phyloP scores from a whole-genome alignment of 2,888 invertebrate species.

The Cryptus viduatorius region DNA sequence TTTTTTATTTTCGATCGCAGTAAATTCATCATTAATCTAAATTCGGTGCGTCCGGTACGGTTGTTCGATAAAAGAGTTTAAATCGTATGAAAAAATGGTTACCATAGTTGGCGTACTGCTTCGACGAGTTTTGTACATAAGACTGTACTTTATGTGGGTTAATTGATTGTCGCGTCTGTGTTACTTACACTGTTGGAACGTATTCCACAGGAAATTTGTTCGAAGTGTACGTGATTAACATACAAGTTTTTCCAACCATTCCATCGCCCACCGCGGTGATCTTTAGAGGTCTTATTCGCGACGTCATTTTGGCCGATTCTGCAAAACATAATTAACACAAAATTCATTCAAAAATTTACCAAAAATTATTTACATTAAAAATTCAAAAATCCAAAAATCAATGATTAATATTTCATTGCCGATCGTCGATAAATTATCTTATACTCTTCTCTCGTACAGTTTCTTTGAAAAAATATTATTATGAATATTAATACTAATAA shows the following conservation, averaged over 20 bases:
- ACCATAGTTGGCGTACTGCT: background rate
- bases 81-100: background rate
- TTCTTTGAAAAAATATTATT: no score
- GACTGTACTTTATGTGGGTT: slow-evolving; percentile 49
- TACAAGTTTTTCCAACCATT: slow-evolving; percentile 96
- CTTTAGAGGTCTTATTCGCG: slow-evolving; percentile 89
- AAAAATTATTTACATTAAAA: background rate
- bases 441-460: no score
- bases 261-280: slow-evolving; percentile 96
- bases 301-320: slow-evolving; percentile 75
- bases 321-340: slow-evolving; percentile 51
- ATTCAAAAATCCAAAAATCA: background rate
- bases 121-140: slow-evolving; percentile 3
- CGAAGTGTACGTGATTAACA: slow-evolving; percentile 94
- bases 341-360: slow-evolving; percentile 16
- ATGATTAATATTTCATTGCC: no score
- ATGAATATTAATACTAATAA: no score
- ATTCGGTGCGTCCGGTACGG: background rate
- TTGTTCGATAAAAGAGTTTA: background rate
- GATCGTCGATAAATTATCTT: no score
- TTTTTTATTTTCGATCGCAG: no score
- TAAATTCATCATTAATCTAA: background rate
- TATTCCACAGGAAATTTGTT: slow-evolving; percentile 95
- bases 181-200: slow-evolving; percentile 95
- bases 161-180: slow-evolving; percentile 63